Conservation (phyloP, 2,888 invertebrate genomes). For the Drosophila kuntzei region DNA sequence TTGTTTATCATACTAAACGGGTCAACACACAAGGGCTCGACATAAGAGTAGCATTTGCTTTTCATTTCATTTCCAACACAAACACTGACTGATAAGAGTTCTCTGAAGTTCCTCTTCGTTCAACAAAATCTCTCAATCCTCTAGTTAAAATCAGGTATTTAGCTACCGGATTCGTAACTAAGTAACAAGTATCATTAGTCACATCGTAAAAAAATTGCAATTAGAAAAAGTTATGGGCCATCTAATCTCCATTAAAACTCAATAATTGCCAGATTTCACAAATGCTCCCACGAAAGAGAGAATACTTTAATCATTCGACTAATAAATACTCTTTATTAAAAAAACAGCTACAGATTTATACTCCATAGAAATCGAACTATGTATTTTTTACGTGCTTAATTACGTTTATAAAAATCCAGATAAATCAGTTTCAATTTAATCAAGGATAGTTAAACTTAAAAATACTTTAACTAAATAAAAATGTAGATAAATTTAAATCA, state of each 20-base stretch:
- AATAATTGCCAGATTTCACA: background rate
- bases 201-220: background rate
- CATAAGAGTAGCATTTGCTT: background rate
- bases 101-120: conserved; percentile 2
- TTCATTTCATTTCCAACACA: conserved; percentile 9
- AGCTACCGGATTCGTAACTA: background rate
- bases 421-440: background rate
- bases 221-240: background rate
- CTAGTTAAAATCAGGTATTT: background rate
- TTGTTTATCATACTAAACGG: conserved; percentile 12
- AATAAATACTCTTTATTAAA: too few species aligned
- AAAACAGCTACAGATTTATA: too few species aligned
- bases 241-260: background rate
- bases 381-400: too few species aligned
- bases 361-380: too few species aligned
- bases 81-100: conserved; percentile 21
- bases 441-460: too few species aligned
- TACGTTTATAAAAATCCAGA: too few species aligned
- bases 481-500: background rate
- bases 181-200: background rate
- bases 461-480: background rate
- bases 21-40: background rate
- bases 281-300: background rate
- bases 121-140: background rate
- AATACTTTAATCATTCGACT: background rate